These are phyloP conservation scores for Parochlus steinenii DNA, from an alignment of 2,888 invertebrate species.

Conservation along the genomic window DNA sequence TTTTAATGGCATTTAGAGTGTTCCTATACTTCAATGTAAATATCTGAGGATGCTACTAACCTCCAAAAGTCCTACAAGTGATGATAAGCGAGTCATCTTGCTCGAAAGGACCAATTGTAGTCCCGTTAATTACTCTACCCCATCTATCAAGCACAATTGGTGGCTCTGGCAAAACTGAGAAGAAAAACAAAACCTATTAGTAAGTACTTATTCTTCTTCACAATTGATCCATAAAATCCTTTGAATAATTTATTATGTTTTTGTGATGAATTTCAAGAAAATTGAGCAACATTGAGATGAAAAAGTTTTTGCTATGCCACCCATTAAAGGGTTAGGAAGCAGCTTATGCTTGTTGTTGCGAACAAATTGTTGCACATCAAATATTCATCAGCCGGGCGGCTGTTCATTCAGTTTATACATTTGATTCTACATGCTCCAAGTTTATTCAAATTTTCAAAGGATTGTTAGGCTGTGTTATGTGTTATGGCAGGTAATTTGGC, in stretches of 20 bases:
- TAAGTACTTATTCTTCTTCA: too few relatives aligned
- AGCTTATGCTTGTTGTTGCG: too few relatives aligned
- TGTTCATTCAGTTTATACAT: too few relatives aligned
- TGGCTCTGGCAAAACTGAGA: conserved; percentile 62
- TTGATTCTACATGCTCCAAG: too few relatives aligned
- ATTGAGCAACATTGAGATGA: background rate
- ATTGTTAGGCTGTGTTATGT: too few relatives aligned
- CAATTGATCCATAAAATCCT: background rate
- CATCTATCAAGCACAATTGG: conserved; percentile 60
- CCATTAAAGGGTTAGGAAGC: too few relatives aligned
- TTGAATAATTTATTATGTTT: background rate
- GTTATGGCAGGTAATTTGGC: background rate
- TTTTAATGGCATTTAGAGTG: background rate
- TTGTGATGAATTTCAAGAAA: background rate
- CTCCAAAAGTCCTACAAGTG: conserved; percentile 62
- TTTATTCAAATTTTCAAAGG: too few relatives aligned
- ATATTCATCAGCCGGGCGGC: too few relatives aligned
- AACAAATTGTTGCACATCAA: too few relatives aligned
- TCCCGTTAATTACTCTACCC: conserved; percentile 55
- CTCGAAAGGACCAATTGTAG: conserved; percentile 55
- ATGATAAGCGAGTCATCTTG: conserved; percentile 60
- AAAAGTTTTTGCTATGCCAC: too few relatives aligned
- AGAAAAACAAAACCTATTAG: conserved; percentile 14
- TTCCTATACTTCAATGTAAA: background rate
- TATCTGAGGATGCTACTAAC: conserved; percentile 39